phyloP scores from a whole-genome alignment of 2,888 invertebrate species.

The Mylabris sibirica region DNA sequence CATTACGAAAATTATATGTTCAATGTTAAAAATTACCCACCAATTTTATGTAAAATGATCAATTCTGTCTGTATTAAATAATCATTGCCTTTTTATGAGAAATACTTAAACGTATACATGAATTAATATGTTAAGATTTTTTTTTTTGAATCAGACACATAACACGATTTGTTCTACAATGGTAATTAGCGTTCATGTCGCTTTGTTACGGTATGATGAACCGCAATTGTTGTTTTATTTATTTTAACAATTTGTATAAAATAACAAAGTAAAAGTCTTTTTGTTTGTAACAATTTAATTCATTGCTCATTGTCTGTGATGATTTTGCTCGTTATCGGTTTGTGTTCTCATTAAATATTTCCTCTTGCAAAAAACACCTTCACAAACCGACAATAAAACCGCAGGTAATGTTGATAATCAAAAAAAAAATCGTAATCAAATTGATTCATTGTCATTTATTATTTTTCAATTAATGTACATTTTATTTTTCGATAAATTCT shows the following conservation, averaged over 20 bases:
- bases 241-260: not conserved
- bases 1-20: conserved; percentile 21
- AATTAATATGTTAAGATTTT: not conserved
- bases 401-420: not conserved
- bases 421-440: no score
- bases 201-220: not conserved
- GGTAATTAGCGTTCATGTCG: not conserved
- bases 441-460: not conserved
- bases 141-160: not conserved
- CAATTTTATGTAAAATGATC: conserved; percentile 16
- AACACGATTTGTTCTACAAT: not conserved
- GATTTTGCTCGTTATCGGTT: not conserved
- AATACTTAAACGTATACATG: conserved; percentile 6
- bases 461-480: not conserved
- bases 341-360: not conserved
- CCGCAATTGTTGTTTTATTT: not conserved
- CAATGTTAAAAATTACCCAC: not conserved
- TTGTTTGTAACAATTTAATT: not conserved
- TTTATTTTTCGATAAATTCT: not conserved
- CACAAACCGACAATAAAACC: not conserved
- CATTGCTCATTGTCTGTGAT: not conserved
- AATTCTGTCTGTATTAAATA: conserved; percentile 15
- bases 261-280: not conserved
- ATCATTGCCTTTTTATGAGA: conserved; percentile 20
- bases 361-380: not conserved